Evolutionary conservation across 2,113 vertebrate genomes (phyloP).

Genomic region (Azemiops feae): DNA sequence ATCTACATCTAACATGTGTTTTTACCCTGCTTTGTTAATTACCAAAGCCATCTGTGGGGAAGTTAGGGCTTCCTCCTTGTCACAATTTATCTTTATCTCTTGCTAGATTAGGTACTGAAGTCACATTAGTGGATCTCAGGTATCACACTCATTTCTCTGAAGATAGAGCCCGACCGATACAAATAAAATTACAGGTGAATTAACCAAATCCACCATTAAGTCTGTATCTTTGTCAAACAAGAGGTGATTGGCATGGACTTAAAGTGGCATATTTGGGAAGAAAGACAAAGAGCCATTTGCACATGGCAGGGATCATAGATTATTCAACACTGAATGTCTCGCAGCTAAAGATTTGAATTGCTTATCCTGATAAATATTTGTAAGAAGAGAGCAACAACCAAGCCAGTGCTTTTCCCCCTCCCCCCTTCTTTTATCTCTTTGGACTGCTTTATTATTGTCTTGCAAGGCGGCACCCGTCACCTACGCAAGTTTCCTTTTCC

Average conservation of each 20-base stretch:
- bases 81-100: conserved; percentile 37
- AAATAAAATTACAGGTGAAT: conserved; percentile 53
- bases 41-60: conserved; percentile 27
- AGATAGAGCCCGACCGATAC: conserved; percentile 30
- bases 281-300: background rate
- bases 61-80: conserved; percentile 7
- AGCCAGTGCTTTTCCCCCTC: background rate
- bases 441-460: background rate
- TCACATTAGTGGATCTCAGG: conserved; percentile 29
- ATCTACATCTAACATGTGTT: conserved; percentile 56
- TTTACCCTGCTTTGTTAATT: conserved; percentile 52
- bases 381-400: background rate
- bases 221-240: background rate
- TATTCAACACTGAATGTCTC: background rate
- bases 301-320: background rate
- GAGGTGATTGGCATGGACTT: conserved; percentile 31
- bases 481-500: background rate
- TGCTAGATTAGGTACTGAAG: conserved; percentile 19
- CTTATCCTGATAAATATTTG: background rate
- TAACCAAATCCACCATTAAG: conserved; percentile 42
- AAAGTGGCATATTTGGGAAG: background rate
- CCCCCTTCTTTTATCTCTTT: background rate
- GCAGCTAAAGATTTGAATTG: background rate
- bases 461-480: background rate
- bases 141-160: conserved; percentile 20